These are phyloP conservation scores for Gymnogyps californianus DNA, from an alignment of 2,113 vertebrate species.

Conservation along the genomic window DNA sequence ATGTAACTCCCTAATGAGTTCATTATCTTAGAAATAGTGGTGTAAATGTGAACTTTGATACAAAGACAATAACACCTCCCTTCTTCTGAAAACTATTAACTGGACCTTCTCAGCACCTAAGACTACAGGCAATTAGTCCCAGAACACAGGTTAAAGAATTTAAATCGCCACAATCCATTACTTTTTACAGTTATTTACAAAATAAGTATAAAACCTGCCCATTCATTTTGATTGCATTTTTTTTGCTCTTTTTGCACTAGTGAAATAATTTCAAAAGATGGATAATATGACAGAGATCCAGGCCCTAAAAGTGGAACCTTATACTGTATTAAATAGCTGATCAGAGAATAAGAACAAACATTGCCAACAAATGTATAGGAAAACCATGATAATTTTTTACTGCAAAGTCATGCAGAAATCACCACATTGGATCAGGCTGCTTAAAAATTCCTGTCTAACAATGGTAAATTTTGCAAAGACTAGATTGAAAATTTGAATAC, in stretches of 20 bases:
- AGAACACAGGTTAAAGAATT: background rate
- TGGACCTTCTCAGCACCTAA: background rate
- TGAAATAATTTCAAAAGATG: background rate
- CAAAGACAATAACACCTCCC: slow-evolving; percentile 31
- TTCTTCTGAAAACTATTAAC: slow-evolving; percentile 7
- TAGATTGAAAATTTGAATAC: background rate
- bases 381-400: background rate
- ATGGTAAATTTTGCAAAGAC: background rate
- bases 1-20: slow-evolving; percentile 50
- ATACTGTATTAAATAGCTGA: background rate
- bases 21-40: slow-evolving; percentile 43
- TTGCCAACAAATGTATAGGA: background rate
- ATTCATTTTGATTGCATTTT: background rate
- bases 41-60: slow-evolving; percentile 51
- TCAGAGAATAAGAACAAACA: background rate
- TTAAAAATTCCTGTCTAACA: background rate
- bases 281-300: background rate
- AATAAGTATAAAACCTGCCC: background rate
- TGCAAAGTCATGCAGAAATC: background rate
- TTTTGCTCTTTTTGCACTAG: background rate
- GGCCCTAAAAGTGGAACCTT: background rate
- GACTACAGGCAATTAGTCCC: background rate
- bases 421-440: background rate
- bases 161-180: background rate
- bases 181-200: background rate